Percentiles rank a stretch among this genome's conserved stretches.
phyloP scores from a whole-genome alignment of 2,888 invertebrate species.

The Thecocarcelia acutangulata region DNA sequence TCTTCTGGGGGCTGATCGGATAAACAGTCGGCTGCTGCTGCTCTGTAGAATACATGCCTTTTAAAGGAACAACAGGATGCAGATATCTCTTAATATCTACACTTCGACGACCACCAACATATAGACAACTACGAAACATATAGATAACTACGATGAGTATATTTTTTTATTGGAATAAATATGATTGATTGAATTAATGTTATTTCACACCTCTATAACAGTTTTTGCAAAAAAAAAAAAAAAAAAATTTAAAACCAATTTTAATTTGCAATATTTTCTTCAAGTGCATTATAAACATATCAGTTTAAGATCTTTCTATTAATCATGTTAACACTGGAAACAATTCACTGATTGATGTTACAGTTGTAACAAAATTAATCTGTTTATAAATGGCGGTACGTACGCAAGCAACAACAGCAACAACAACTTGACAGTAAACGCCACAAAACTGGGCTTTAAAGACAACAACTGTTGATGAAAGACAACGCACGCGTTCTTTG shows the following conservation, averaged over 20 bases:
- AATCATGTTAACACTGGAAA: constrained; percentile 14
- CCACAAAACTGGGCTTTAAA: not conserved
- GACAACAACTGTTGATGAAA: not conserved
- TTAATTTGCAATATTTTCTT: not conserved
- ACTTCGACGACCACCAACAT: no score
- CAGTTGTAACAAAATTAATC: constrained; percentile 30
- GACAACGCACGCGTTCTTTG: constrained; percentile 25
- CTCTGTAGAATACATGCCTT: no score
- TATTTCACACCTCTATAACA: no score
- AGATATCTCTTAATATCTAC: no score
- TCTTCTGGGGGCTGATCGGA: no score
- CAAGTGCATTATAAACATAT: constrained; percentile 9
- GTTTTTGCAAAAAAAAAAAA: no score
- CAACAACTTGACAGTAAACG: constrained; percentile 17
- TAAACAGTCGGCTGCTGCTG: no score
- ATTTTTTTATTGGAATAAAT: no score
- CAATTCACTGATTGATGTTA: constrained; percentile 16
- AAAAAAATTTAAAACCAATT: not conserved
- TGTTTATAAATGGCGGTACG: constrained; percentile 8
- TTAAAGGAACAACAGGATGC: no score
- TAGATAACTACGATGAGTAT: no score
- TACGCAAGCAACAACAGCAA: not conserved
- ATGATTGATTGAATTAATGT: no score
- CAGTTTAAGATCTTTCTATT: not conserved
- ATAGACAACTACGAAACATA: no score